These are phyloP conservation scores for Cataglyphis hispanica DNA, from an alignment of 1,140 invertebrate genomes.

Conservation along the genomic window DNA sequence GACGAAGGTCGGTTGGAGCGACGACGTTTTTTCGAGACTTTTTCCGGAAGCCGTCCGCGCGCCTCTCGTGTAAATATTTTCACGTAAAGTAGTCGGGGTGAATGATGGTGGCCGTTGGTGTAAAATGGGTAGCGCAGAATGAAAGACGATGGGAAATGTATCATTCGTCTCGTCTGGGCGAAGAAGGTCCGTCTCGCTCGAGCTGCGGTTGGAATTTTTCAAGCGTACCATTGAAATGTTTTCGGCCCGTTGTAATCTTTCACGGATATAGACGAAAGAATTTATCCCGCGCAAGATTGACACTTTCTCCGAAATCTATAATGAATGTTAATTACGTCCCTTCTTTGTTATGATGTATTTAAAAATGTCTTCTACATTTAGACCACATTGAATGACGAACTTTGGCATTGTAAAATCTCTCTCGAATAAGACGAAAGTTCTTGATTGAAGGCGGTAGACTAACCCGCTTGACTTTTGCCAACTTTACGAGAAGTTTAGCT, in stretches of 20 bases:
- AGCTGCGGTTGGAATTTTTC: slow-evolving; percentile 37
- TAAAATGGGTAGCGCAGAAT: slow-evolving; percentile 37
- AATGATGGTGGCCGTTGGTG: slow-evolving; percentile 15
- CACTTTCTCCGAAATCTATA: not conserved
- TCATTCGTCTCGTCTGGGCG: slow-evolving; percentile 43
- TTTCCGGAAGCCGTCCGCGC: not conserved
- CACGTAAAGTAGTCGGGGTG: not conserved
- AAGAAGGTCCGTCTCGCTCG: not conserved
- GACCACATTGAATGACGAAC: not conserved
- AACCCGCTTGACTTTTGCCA: slow-evolving; percentile 42
- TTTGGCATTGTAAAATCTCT: slow-evolving; percentile 15
- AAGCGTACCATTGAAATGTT: slow-evolving; percentile 3
- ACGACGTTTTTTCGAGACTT: not conserved
- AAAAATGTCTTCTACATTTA: not conserved
- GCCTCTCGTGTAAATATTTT: slow-evolving; percentile 23
- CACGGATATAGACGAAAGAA: not conserved
- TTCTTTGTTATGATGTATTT: not conserved
- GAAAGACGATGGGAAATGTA: slow-evolving; percentile 37
- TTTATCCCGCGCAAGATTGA: not conserved
- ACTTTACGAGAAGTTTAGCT: slow-evolving; percentile 17
- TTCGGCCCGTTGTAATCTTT: slow-evolving; percentile 19
- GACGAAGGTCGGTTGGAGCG: not conserved
- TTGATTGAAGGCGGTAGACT: slow-evolving; percentile 23
- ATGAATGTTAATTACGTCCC: not conserved
- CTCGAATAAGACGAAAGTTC: slow-evolving; percentile 1